phyloP scores from a whole-genome alignment of 2,888 invertebrate species.

The Sphaerophoria rueppellii region DNA sequence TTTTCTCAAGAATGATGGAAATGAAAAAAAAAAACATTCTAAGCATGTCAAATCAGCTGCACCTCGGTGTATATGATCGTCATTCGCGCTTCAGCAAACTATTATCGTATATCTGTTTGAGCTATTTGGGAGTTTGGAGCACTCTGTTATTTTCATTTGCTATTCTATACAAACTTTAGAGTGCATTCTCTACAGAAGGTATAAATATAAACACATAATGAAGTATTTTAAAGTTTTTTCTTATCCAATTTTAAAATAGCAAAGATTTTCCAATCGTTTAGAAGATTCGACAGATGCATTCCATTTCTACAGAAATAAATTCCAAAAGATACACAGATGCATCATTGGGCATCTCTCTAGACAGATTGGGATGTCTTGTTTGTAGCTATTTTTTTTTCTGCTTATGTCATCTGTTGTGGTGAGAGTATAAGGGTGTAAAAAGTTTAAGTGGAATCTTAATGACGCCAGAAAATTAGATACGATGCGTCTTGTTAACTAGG shows the following conservation, averaged over 20 bases:
- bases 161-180: constrained; percentile 27
- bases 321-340: constrained; percentile 29
- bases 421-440: neutral
- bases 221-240: constrained; percentile 33
- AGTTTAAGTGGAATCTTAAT: constrained; percentile 23
- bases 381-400: neutral
- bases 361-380: constrained; percentile 35
- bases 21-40: neutral
- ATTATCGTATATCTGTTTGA: constrained; percentile 18
- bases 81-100: neutral
- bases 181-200: neutral
- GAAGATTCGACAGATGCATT: constrained; percentile 62
- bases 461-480: constrained; percentile 14
- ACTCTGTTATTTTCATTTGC: constrained; percentile 25
- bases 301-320: constrained; percentile 48
- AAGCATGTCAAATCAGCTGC: neutral
- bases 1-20: no score
- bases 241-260: constrained; percentile 38
- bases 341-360: constrained; percentile 17
- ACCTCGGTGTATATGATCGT: neutral
- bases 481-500: constrained; percentile 28
- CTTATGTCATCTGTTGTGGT: neutral
- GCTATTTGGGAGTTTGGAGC: constrained; percentile 31
- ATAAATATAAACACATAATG: neutral
- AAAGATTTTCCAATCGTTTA: constrained; percentile 51